These are phyloP conservation scores for Cochlearius cochlearius DNA, from an alignment of 2,113 vertebrate genomes.

Conservation along the genomic window DNA sequence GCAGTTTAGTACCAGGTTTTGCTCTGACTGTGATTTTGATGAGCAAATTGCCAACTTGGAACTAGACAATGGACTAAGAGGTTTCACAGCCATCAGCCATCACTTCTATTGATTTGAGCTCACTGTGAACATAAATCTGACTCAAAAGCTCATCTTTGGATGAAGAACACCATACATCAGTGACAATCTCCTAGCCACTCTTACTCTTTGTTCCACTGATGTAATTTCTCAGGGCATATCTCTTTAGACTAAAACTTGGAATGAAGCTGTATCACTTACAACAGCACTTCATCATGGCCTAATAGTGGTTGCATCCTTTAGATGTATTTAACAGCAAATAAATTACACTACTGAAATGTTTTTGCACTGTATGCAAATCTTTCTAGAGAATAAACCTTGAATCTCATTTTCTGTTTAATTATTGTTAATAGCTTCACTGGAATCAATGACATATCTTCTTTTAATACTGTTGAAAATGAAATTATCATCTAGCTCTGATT, in stretches of 20 bases:
- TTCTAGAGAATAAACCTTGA: neutral
- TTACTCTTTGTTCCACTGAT: neutral
- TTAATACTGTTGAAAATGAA: neutral
- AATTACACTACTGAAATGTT: neutral
- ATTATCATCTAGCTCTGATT: neutral
- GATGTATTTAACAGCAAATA: neutral
- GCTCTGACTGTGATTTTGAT: neutral
- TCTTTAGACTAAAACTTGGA: neutral
- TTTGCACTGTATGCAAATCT: neutral
- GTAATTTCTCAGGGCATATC: neutral
- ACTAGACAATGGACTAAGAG: neutral
- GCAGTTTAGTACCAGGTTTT: neutral
- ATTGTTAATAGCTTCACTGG: neutral
- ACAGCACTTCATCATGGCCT: neutral
- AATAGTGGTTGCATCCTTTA: neutral
- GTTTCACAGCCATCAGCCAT: neutral
- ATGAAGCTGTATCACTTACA: neutral
- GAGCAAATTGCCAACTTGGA: neutral
- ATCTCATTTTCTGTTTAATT: neutral
- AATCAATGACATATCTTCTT: neutral
- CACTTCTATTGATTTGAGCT: neutral
- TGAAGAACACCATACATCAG: neutral
- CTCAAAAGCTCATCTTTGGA: neutral
- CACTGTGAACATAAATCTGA: neutral
- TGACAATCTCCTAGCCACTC: neutral